Evolutionary conservation across 2,113 vertebrate species (phyloP), one percentile per base, ranked within the genome.

Genomic region (Cephalopterus ornatus): DNA sequence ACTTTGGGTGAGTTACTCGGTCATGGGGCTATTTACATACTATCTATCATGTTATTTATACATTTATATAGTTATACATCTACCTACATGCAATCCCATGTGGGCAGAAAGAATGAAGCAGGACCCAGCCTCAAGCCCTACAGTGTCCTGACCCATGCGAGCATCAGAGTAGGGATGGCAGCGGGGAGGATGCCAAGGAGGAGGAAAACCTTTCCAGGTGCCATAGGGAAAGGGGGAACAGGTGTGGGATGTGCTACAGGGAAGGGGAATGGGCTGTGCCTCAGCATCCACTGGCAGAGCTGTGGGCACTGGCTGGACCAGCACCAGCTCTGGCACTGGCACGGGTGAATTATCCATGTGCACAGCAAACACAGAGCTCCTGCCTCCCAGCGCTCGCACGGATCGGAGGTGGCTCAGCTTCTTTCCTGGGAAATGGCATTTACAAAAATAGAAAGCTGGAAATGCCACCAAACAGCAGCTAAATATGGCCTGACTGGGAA

Each of bases 391-490:
- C 22, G 49, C 61, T 95, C 52, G 4, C 92, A 65, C 21, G 30
- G 81, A 49, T 85, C 8, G 9, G 91, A 52, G 95, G 65, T 27
- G 3, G 84, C 84, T 88, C 88, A 44, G 86, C 88, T 63, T 21
- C 74, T 63, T 95, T 93, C 88, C 92, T 11, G 44, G 89, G 65
- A 91, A 96, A 65, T 1, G 4, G 61, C 59, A 53, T 71, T 92
- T 50, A 68, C 85, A 75, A 88, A 96, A 97, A 97, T 90, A 98
- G 94, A 93, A 96, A 52, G 66, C 89, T 96, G 79, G 93, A 95
- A 96, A 97, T 95, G 93, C 96, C 87, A 53, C 89, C 71, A 35
- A 87, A 85, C 26, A 18, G 73, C 74, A 93, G 86, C 86, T 97
- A 97, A 97, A 97, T 88, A 96, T 88, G 98, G 88, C 55, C 41